phyloP scores from a whole-genome alignment of 1,140 invertebrate genomes.

The Rhynchophorus ferrugineus region DNA sequence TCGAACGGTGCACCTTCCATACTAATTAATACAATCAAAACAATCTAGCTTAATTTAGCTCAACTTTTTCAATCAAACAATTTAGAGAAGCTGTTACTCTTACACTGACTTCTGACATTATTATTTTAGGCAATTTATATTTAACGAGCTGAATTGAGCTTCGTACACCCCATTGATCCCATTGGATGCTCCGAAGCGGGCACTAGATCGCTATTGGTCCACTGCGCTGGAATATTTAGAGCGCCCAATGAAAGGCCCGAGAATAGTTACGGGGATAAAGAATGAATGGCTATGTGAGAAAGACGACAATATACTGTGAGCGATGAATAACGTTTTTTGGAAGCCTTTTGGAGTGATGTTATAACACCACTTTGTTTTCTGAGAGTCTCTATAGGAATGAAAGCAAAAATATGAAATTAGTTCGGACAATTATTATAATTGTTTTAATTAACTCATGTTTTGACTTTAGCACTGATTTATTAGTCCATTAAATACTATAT shows the following conservation, averaged over 20 bases:
- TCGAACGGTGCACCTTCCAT: slow-evolving; percentile 71
- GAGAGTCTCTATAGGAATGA: too few species aligned
- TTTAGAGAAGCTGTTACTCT: slow-evolving; percentile 27
- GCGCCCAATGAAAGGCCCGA: slow-evolving; percentile 11
- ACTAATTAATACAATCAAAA: slow-evolving; percentile 32
- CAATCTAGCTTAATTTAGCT: slow-evolving; percentile 28
- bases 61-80: slow-evolving; percentile 30
- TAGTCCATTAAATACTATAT: too few species aligned
- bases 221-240: slow-evolving; percentile 15
- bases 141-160: slow-evolving; percentile 40
- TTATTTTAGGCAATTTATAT: slow-evolving; percentile 43
- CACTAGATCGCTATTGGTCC: slow-evolving; percentile 11
- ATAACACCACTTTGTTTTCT: too few species aligned
- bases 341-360: too few species aligned
- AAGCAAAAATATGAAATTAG: too few species aligned
- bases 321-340: too few species aligned
- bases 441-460: too few species aligned
- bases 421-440: too few species aligned
- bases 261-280: slow-evolving; percentile 1
- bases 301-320: slow-evolving; percentile 1
- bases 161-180: slow-evolving; percentile 19
- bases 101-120: slow-evolving; percentile 42
- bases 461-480: too few species aligned
- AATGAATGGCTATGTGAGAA: slow-evolving; percentile 8
- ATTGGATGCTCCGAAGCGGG: slow-evolving; percentile 3